Percentiles rank a stretch among this genome's conserved stretches.
Evolutionary conservation across 2,113 vertebrate species (phyloP).

Genomic region (Ptilonorhynchus violaceus): DNA sequence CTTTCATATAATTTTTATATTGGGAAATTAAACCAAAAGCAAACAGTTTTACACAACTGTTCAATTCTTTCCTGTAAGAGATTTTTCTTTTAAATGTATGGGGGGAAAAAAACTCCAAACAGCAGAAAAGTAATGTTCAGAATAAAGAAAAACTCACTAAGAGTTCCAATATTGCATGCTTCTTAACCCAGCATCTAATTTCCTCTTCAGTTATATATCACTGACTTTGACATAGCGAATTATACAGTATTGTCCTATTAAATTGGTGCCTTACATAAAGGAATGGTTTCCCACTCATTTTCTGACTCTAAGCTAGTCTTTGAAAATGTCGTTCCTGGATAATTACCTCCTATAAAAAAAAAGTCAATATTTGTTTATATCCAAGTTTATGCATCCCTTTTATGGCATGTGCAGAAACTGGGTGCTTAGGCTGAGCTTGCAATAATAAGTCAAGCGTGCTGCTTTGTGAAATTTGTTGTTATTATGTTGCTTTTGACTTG

Average conservation of each 20-base stretch:
- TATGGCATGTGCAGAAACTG: background rate
- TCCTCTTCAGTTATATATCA: background rate
- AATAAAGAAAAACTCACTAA: background rate
- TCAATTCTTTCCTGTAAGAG: background rate
- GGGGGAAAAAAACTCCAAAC: accelerated
- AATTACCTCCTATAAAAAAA: background rate
- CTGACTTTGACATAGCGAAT: background rate
- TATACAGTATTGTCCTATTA: background rate
- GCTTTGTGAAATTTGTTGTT: background rate
- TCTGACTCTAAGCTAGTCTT: background rate
- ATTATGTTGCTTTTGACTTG: background rate
- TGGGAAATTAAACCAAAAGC: background rate
- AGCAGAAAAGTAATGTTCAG: background rate
- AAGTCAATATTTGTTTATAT: background rate
- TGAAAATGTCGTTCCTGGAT: background rate
- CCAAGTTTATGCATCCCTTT: background rate
- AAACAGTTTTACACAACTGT: background rate
- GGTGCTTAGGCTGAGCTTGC: background rate
- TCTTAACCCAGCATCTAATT: background rate
- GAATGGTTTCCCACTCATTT: background rate
- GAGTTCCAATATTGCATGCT: background rate
- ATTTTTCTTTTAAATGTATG: background rate
- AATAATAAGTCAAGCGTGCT: background rate
- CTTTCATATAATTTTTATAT: background rate
- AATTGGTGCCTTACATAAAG: background rate